Base-by-base conservation (phyloP, 2,797 vertebrate species). In the Coregonus suidteri region DNA sequence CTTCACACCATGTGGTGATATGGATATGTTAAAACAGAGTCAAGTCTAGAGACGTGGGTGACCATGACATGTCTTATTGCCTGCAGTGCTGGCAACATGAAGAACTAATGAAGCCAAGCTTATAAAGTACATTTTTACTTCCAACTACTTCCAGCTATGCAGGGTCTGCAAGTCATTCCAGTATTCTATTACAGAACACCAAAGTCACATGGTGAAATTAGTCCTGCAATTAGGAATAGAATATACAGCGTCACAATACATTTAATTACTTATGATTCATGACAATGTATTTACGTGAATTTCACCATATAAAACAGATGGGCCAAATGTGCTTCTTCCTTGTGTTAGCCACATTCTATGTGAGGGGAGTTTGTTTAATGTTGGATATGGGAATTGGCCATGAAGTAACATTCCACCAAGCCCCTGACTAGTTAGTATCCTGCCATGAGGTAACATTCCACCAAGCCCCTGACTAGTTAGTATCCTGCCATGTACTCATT, bases 361-460 rank as follows among this genome's bases (percentile, higher is more conserved):
- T 67, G 30, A 18, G 31, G 77, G 51, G 69, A 62, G 84, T 82
- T 79, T 56, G 70, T 82, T 88, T 83, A 85, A 72, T 87, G 76
- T 87, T 76, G 41, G 41, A 47, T 47, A 47, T 47, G 41, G 25
- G 25, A 25, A 25, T 25, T 25, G 25, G 25, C 25, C 82, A 81
- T 62, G 76, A 87, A 86, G 85, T 70, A 75, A 78, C 51, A 82
- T 80, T 62, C 81, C 78, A 79, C 47, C 59, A 82, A 87, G 86
- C 85, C 85, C 75, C 80, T 77, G 31, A 76, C 34, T 82, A 75
- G 76, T 87, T 79, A 81, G 68, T 31, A 59, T 7, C 68, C 68
- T 79, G 76, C 81, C 82, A 81, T 62, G 76, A 87, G 86, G 84
- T 70, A 75, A 78, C 51, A 82, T 80, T 62, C 81, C 78, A 79